Percentiles rank a stretch among this genome's conserved stretches.
Conservation (phyloP, 2,888 invertebrate genomes). For the Apoda limacodes region DNA sequence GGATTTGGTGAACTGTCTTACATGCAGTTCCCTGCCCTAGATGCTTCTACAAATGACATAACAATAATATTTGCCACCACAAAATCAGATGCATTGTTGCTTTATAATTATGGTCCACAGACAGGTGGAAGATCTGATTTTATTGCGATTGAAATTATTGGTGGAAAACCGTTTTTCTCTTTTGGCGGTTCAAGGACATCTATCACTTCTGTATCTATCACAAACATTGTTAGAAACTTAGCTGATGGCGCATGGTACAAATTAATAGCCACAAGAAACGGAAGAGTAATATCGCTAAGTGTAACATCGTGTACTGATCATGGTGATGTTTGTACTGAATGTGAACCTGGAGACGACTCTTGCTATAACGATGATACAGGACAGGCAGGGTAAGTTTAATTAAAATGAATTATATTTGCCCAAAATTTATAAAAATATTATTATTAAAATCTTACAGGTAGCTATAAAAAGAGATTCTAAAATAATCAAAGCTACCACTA, state of each 20-base stretch:
- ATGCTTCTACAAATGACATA: conserved; percentile 91
- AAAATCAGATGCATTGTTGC: conserved; percentile 85
- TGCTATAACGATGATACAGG: conserved; percentile 91
- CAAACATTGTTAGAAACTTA: conserved; percentile 72
- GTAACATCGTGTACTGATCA: conserved; percentile 85
- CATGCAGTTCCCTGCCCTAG: conserved; percentile 88
- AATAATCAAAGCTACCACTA: too few species aligned
- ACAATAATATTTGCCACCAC: conserved; percentile 92
- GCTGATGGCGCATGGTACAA: conserved; percentile 93
- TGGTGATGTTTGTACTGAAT: conserved; percentile 88
- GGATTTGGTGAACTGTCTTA: conserved; percentile 92
- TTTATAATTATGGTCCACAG: conserved; percentile 92
- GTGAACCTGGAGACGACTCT: conserved; percentile 82
- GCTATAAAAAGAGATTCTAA: too few species aligned
- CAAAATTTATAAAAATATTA: neutral
- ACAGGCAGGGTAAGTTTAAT: conserved; percentile 81
- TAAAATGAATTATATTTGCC: conserved; percentile 1
- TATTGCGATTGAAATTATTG: conserved; percentile 88
- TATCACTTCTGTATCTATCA: conserved; percentile 82
- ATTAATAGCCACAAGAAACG: conserved; percentile 90
- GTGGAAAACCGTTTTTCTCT: conserved; percentile 88
- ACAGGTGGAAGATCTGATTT: conserved; percentile 92
- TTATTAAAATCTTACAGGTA: too few species aligned
- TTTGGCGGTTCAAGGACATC: conserved; percentile 92
- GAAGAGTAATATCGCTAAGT: conserved; percentile 87